Conservation (phyloP, 2,797 vertebrate genomes). For the Diceros bicornis region DNA sequence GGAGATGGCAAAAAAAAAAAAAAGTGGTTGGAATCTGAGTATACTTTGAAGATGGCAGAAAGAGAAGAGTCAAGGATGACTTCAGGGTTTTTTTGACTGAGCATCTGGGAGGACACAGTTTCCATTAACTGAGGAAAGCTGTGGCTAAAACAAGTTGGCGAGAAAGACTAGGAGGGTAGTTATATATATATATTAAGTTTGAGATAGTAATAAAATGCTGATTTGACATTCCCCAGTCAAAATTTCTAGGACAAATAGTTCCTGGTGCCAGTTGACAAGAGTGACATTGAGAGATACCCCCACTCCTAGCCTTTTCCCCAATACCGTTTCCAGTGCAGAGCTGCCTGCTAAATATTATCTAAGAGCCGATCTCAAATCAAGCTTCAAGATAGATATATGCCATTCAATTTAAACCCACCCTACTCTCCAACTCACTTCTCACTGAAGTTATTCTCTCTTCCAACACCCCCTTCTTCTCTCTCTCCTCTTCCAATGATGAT, state of each 20-base stretch:
- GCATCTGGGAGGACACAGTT: not conserved
- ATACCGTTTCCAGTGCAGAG: not conserved
- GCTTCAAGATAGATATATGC: not conserved
- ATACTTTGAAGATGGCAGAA: not conserved
- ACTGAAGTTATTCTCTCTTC: not conserved
- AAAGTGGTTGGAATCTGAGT: not conserved
- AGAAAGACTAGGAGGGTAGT: not conserved
- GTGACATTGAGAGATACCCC: not conserved
- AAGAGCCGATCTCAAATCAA: not conserved
- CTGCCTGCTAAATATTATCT: not conserved
- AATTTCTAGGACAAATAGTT: not conserved
- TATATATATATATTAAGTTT: not conserved
- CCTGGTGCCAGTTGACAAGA: not conserved
- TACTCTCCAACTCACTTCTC: not conserved
- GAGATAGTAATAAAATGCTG: not conserved
- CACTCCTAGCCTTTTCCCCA: not conserved
- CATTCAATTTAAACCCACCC: not conserved
- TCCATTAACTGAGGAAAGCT: not conserved
- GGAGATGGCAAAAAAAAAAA: not conserved
- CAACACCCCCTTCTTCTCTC: not conserved
- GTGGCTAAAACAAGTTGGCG: not conserved
- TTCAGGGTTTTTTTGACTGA: not conserved
- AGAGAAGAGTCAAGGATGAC: not conserved
- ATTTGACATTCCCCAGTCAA: not conserved
- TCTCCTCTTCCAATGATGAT: not conserved